Base-by-base conservation (phyloP, 1,140 invertebrate genomes). In the Aricia agestis region DNA sequence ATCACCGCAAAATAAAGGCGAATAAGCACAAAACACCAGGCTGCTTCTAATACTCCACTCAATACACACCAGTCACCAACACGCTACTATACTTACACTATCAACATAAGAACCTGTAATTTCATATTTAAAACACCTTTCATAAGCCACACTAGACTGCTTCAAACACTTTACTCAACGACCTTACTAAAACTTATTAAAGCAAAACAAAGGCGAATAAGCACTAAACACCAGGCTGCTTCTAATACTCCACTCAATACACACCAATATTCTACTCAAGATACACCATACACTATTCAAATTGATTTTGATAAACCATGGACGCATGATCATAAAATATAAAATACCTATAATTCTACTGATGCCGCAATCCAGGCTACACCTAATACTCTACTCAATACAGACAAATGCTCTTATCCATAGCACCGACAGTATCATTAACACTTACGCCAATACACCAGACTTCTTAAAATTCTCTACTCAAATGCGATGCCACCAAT, bases 161-260 rank as follows among this genome's bases (percentile, higher is more conserved):
- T 57, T 17, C 10, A 15, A 15, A 15, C 6, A 57, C 52, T 57
- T 11, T 57, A 57, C 13, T 57, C 52, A 57, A 57, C 5, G 2
- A 36, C 36, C 36, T n/a, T n/a, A n/a, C n/a, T n/a, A n/a, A 36
- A 36, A 36, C 5, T 36, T 9, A 36, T 36, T 6, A 9, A 2
- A 36, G 0, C 25, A 25, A 25, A 25, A 25, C 25, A 25, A 25
- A 25, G 25, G 25, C 25, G 25, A 25, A 25, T 25, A 25, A 25
- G 25, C 36, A 36, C 36, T 2, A 59, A 59, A 7, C 18, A 59
- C 76, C 79, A 80, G 79, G 80, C 82, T 79, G 65, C 73, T 77
- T 75, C 74, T 78, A 74, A 25, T 52, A 11, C 18, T 13, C 66
- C 25, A 66, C 68, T 65, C 71, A 69, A 25, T 32, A 45, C 15